These are phyloP conservation scores for Diacarnus erythraeanus DNA, from an alignment of 37 sponge, comb jelly and placozoan species.

Conservation along the genomic window DNA sequence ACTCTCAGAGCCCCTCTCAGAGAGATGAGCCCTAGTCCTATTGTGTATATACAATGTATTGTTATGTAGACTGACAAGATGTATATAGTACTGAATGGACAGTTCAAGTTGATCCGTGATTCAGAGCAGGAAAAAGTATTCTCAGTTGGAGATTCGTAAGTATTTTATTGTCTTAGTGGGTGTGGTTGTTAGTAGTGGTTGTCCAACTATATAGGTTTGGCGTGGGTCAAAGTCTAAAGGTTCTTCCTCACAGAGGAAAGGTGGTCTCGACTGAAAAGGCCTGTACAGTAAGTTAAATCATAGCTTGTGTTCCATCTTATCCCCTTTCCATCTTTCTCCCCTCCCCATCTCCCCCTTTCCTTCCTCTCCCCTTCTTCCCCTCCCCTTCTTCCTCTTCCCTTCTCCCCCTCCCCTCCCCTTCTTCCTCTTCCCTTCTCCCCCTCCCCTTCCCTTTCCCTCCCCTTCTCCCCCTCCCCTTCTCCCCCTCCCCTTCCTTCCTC, in stretches of 20 bases:
- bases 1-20: too few species aligned
- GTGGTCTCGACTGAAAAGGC: conserved; percentile 55
- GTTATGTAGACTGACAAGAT: conserved; percentile 60
- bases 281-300: conserved; percentile 55
- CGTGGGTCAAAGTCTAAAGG: conserved; percentile 44
- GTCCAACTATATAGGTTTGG: conserved; percentile 50
- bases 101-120: conserved; percentile 47
- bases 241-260: conserved; percentile 59
- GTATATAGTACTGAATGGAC: conserved; percentile 76
- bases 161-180: background rate
- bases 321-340: background rate
- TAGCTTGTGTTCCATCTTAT: background rate
- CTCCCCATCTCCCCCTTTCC: background rate
- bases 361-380: background rate
- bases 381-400: background rate
- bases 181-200: background rate
- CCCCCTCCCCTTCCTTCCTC: background rate
- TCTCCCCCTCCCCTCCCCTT: background rate
- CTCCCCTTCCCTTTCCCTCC: background rate
- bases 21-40: too few species aligned
- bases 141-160: conserved; percentile 64
- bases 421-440: background rate
- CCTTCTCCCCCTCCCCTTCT: background rate
- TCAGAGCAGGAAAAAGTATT: conserved; percentile 37
- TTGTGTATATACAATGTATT: conserved; percentile 6